phyloP scores from a whole-genome alignment of 2,113 vertebrate genomes.

The Phylloscopus trochiloides region DNA sequence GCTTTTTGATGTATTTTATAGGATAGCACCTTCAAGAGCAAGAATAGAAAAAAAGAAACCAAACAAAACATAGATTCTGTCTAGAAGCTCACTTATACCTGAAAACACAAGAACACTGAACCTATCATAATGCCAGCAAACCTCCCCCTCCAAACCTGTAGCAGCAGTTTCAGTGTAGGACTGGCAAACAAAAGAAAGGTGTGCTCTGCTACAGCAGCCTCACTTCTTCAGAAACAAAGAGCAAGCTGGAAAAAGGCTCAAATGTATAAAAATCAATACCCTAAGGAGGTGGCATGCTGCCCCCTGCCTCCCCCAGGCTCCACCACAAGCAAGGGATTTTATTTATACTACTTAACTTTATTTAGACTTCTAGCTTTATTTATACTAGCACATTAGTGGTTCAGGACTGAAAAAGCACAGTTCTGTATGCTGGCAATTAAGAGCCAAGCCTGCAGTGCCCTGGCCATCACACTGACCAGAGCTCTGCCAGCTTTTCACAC shows the following conservation, averaged over 20 bases:
- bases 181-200: neutral
- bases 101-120: neutral
- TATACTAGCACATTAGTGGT: neutral
- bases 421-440: neutral
- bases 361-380: constrained; percentile 23
- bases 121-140: neutral
- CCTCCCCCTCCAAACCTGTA: neutral
- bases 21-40: neutral
- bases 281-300: constrained; percentile 24
- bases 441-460: neutral
- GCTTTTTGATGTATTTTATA: neutral
- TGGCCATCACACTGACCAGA: accelerated
- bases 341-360: neutral
- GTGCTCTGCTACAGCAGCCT: neutral
- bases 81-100: neutral
- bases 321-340: constrained; percentile 28
- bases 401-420: neutral
- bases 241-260: neutral
- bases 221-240: neutral
- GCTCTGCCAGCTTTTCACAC: neutral
- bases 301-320: constrained; percentile 20
- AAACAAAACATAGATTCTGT: neutral
- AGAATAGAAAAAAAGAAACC: neutral
- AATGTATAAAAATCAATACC: neutral
- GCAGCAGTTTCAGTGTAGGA: neutral